phyloP scores from a whole-genome alignment of 2,113 vertebrate genomes.

The Patagioenas fasciata region DNA sequence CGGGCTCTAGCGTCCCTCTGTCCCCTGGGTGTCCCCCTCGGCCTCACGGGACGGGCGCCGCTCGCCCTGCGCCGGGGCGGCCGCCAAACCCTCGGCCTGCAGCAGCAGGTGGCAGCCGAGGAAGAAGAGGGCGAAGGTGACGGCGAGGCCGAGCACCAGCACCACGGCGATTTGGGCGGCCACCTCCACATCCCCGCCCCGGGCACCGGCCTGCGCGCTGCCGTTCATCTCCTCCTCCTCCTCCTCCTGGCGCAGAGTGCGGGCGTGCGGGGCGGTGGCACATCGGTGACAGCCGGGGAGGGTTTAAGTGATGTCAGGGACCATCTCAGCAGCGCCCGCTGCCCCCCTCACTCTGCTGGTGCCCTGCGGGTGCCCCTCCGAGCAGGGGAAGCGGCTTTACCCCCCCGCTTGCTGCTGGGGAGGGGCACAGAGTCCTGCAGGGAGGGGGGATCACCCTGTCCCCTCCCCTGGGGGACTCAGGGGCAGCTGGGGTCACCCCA shows the following conservation, averaged over 20 bases:
- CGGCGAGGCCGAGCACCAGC: slow-evolving; percentile 89
- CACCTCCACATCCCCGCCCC: neutral
- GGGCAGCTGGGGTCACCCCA: neutral
- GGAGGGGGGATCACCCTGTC: neutral
- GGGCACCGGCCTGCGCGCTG: rapidly evolving
- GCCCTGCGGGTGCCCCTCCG: neutral
- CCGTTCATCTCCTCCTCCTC: neutral
- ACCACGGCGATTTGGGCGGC: slow-evolving; percentile 87
- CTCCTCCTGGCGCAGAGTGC: neutral
- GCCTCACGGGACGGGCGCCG: slow-evolving; percentile 78
- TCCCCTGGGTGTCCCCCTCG: slow-evolving; percentile 75
- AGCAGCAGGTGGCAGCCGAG: slow-evolving; percentile 90
- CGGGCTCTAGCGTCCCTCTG: neutral
- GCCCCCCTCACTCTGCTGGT: neutral
- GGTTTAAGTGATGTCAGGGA: slow-evolving; percentile 59
- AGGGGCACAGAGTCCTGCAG: neutral
- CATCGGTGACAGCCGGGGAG: neutral
- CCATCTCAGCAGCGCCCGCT: rapidly evolving
- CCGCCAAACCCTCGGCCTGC: slow-evolving; percentile 88
- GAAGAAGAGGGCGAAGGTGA: slow-evolving; percentile 90
- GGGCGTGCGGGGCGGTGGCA: neutral
- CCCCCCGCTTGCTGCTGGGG: rapidly evolving
- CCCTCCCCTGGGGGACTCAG: neutral
- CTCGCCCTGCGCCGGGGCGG: slow-evolving; percentile 78
- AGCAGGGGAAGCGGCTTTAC: neutral